Conservation (phyloP, 2,113 vertebrate species). For the Bubo blakistoni region DNA sequence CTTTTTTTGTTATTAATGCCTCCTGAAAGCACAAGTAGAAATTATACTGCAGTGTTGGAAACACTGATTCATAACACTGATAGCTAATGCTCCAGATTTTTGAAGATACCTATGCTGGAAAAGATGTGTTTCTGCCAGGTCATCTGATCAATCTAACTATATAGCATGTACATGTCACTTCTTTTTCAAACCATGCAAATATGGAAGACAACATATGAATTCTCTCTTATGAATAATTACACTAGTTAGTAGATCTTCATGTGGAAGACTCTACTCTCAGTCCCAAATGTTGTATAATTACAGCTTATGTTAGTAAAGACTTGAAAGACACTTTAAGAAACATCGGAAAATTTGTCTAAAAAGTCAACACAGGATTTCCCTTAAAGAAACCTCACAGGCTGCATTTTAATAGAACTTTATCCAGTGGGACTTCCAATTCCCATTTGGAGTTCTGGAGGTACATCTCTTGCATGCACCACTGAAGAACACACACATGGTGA, state of each 20-base stretch:
- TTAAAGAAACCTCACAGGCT: background rate
- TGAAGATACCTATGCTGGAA: background rate
- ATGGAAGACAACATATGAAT: background rate
- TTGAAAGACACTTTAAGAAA: background rate
- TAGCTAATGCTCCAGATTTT: background rate
- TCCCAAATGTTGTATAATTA: background rate
- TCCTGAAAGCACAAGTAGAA: background rate
- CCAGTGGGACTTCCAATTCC: background rate
- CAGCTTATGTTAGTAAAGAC: background rate
- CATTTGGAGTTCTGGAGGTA: background rate
- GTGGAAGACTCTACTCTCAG: background rate
- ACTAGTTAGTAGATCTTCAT: background rate
- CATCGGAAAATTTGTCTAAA: background rate
- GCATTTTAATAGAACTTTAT: background rate
- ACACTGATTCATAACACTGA: background rate
- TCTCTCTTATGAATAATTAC: background rate
- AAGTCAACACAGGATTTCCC: background rate
- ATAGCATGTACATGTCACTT: background rate
- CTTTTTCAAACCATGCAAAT: background rate
- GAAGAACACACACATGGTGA: fast-evolving
- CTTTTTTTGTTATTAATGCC: background rate
- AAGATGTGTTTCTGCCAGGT: background rate
- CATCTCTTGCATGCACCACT: background rate
- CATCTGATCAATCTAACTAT: background rate
- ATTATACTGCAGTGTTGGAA: background rate